phyloP scores from a whole-genome alignment of 53 echinoderm and acorn worm species.

The Apostichopus leukothele region DNA sequence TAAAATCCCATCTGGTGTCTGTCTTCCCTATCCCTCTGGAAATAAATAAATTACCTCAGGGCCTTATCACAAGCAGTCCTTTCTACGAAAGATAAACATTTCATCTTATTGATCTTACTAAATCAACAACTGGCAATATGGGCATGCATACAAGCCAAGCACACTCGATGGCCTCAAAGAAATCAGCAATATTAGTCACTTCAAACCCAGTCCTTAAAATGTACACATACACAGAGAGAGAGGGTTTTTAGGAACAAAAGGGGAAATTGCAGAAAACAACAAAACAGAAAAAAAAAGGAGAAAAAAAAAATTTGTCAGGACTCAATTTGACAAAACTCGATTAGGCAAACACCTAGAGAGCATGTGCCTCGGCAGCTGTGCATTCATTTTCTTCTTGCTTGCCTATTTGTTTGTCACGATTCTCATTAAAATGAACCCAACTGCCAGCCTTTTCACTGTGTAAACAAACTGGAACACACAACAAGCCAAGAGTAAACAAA shows the following conservation, averaged over 20 bases:
- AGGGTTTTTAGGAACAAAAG: slow-evolving; percentile 13
- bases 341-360: slow-evolving; percentile 50
- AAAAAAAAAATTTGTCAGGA: slow-evolving; percentile 8
- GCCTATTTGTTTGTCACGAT: slow-evolving; percentile 65
- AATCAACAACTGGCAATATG: slow-evolving; percentile 37
- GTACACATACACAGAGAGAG: neutral
- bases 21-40: slow-evolving; percentile 13
- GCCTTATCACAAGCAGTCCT: slow-evolving; percentile 37
- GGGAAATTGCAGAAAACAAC: slow-evolving; percentile 33
- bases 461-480: slow-evolving; percentile 97
- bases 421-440: slow-evolving; percentile 54
- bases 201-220: slow-evolving; percentile 7
- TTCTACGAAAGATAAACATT: slow-evolving; percentile 46
- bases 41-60: slow-evolving; percentile 42
- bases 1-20: slow-evolving; percentile 43
- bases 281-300: neutral
- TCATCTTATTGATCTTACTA: slow-evolving; percentile 39
- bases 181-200: slow-evolving; percentile 25
- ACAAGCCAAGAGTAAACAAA: slow-evolving; percentile 93
- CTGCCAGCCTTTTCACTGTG: slow-evolving; percentile 93
- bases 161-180: slow-evolving; percentile 22
- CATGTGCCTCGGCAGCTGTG: slow-evolving; percentile 89
- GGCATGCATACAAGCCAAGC: neutral
- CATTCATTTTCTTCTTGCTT: slow-evolving; percentile 75
- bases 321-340: slow-evolving; percentile 37